Evolutionary conservation across 2,888 invertebrate genomes (phyloP).

Genomic region (Drosophila nr. perissopoda): DNA sequence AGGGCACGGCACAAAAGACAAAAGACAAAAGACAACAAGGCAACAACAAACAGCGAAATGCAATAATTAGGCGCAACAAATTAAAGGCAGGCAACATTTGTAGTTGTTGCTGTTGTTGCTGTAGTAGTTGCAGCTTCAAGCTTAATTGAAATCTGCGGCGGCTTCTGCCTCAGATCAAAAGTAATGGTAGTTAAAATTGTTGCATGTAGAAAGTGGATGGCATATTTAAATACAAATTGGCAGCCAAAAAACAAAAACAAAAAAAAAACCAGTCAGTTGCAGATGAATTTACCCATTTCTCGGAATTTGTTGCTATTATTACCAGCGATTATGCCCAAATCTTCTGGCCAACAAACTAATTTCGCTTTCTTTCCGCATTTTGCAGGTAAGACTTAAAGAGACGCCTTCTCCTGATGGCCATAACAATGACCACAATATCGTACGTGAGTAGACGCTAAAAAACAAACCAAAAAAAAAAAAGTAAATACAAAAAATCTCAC

Average conservation of each 20-base stretch:
- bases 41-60: conserved; percentile 43
- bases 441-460: conserved; percentile 61
- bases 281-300: conserved; percentile 8
- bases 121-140: conserved; percentile 29
- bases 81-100: conserved; percentile 46
- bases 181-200: conserved; percentile 37
- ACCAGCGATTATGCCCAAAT: conserved; percentile 35
- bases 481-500: conserved; percentile 15
- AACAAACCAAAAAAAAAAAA: conserved; percentile 4
- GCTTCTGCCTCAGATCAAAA: conserved; percentile 41
- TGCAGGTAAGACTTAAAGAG: conserved; percentile 62
- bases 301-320: conserved; percentile 32
- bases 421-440: conserved; percentile 54
- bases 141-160: conserved; percentile 57
- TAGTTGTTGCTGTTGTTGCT: conserved; percentile 13
- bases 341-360: conserved; percentile 45
- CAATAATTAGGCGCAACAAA: conserved; percentile 74
- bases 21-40: conserved; percentile 17
- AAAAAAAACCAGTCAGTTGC: not conserved
- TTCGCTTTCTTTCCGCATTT: conserved; percentile 51
- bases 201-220: conserved; percentile 58
- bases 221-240: conserved; percentile 59
- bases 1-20: conserved; percentile 37
- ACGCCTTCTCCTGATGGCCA: conserved; percentile 6
- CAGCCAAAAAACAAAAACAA: conserved; percentile 3